Conservation (phyloP, 2,113 vertebrate species). For the Daubentonia madagascariensis region DNA sequence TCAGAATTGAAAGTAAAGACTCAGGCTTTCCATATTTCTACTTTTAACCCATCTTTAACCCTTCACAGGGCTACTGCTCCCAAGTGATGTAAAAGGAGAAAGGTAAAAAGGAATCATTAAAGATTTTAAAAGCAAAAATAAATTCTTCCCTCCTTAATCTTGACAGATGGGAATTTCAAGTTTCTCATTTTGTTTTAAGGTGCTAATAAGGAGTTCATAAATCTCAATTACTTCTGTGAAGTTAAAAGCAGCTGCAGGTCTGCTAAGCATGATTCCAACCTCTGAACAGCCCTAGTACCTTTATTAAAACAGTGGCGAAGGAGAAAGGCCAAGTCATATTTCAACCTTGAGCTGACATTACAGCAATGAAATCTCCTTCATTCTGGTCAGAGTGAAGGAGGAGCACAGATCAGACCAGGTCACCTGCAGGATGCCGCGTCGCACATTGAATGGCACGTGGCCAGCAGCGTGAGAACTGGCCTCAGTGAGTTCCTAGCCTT, state of each 20-base stretch:
- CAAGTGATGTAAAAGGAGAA: conserved; percentile 17
- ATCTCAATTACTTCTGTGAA: conserved; percentile 66
- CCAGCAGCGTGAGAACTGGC: not conserved
- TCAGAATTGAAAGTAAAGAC: conserved; percentile 31
- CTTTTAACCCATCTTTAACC: not conserved
- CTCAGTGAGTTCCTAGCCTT: not conserved
- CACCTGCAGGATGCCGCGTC: not conserved
- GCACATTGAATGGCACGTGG: not conserved
- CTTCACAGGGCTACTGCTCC: not conserved
- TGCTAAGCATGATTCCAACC: conserved; percentile 41
- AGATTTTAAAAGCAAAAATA: conserved; percentile 69
- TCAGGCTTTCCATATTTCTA: not conserved
- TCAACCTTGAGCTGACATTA: conserved; percentile 50
- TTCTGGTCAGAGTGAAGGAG: not conserved
- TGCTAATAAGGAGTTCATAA: conserved; percentile 74
- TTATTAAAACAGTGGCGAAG: conserved; percentile 53
- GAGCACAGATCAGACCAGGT: not conserved
- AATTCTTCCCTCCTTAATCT: conserved; percentile 57
- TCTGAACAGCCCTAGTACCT: not conserved
- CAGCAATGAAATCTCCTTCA: not conserved
- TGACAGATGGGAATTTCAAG: conserved; percentile 71
- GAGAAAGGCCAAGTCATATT: not conserved
- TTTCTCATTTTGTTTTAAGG: conserved; percentile 66
- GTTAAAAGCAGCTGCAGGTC: conserved; percentile 40
- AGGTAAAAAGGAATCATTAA: conserved; percentile 52